Percentiles rank a stretch among this genome's conserved stretches.
Conservation (phyloP, 1,140 invertebrate species). For the Cyphomyrmex costatus region DNA sequence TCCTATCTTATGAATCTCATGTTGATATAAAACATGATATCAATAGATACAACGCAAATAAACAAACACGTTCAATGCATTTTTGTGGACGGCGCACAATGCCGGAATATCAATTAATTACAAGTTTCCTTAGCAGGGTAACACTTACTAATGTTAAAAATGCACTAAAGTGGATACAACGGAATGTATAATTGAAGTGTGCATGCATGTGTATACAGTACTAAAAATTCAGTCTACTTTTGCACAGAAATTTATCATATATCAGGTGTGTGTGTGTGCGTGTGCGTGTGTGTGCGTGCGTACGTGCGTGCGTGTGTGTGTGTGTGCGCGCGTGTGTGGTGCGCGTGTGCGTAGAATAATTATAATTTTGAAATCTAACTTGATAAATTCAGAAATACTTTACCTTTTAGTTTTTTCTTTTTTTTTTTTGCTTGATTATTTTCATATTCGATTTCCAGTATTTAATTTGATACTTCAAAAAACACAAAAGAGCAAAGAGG, state of each 20-base stretch:
- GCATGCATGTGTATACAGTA: not conserved
- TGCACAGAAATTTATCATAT: constrained; percentile 45
- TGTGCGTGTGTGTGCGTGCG: too few relatives aligned
- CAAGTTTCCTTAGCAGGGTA: constrained; percentile 90
- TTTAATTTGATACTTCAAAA: constrained; percentile 66
- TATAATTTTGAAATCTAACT: not conserved
- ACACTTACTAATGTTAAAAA: constrained; percentile 88
- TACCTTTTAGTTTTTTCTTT: not conserved
- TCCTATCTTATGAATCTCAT: not conserved
- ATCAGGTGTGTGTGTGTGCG: too few relatives aligned
- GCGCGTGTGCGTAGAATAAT: too few relatives aligned
- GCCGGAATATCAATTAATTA: constrained; percentile 92
- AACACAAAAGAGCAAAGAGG: constrained; percentile 46
- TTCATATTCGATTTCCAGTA: constrained; percentile 33
- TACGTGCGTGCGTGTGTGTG: too few relatives aligned
- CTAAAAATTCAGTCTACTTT: not conserved
- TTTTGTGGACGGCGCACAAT: constrained; percentile 88
- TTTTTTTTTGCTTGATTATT: not conserved
- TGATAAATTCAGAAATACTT: not conserved
- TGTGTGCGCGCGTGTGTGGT: too few relatives aligned
- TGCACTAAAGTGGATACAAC: constrained; percentile 90
- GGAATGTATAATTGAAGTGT: constrained; percentile 55
- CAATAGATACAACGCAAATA: constrained; percentile 59
- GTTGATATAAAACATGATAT: constrained; percentile 26
- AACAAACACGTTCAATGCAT: constrained; percentile 73